Evolutionary conservation across 2,888 invertebrate genomes (phyloP).

Genomic region (Macrophya alboannulata): DNA sequence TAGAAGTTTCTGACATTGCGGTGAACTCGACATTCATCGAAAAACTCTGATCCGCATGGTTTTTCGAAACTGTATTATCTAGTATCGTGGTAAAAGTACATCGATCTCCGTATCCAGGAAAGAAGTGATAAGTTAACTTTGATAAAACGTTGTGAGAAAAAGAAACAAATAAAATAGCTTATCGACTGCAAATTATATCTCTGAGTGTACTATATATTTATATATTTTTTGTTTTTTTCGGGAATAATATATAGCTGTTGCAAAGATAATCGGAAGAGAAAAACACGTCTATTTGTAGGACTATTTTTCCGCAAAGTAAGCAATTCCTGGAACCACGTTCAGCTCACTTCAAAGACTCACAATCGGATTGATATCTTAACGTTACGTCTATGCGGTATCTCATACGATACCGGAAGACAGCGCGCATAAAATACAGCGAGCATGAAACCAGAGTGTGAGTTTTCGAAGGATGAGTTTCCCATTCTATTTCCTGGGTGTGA

Average conservation of each 20-base stretch:
- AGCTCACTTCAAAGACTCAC: not conserved
- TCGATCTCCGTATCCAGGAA: not conserved
- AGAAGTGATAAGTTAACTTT: not conserved
- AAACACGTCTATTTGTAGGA: not conserved
- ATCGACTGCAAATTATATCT: not conserved
- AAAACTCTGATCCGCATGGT: not conserved
- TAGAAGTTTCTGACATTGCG: not conserved
- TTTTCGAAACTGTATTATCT: not conserved
- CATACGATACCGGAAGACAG: not conserved
- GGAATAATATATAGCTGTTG: not conserved
- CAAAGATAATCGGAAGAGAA: not conserved
- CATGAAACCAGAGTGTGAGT: not conserved
- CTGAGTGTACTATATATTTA: not conserved
- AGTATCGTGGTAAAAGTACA: not conserved
- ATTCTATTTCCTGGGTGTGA: not conserved
- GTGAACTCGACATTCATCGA: not conserved
- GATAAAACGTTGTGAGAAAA: not conserved
- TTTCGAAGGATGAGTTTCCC: not conserved
- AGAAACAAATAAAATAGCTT: not conserved
- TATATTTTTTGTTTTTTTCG: not conserved
- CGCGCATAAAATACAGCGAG: not conserved
- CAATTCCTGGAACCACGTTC: not conserved
- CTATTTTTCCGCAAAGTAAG: not conserved
- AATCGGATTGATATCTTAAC: constrained; percentile 8
- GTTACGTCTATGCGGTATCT: not conserved